Evolutionary conservation across 2,113 vertebrate genomes (phyloP), one percentile per base, ranked within the genome.

Genomic region (Tinamus guttatus): DNA sequence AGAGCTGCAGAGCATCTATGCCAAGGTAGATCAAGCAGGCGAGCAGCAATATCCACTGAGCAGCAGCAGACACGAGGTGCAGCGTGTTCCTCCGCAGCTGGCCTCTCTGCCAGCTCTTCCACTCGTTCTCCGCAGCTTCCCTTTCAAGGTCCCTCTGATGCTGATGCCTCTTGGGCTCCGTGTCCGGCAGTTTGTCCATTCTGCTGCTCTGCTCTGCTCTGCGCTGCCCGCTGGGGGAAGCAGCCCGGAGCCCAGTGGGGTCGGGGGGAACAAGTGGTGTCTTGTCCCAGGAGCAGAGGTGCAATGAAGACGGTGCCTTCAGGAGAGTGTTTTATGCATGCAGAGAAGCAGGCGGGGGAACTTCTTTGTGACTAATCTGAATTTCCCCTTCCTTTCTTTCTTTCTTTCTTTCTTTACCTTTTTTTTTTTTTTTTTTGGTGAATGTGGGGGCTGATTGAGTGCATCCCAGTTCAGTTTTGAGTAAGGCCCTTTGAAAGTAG

Each of bases 311-410:
- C 74, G 69, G 81, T 91, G 93, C 81, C 96, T 97, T 93, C 67
- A 95, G 92, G 56, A 81, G 89, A 94, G 82, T 81, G 90, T 80
- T 98, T 98, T 98, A 98, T 95, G 96, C 75, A 52, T 90, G 85
- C 91, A 59, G 59, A 97, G 95, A 74, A 75, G 87, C 98, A 98
- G 98, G 98, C 97, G 97, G 98, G 98, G 98, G 95, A 98, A 98
- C 97, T 98, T 98, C 97, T 98, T 97, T 97, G 98, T 98, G 98
- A 98, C 98, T 98, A 98, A 98, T 98, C 95, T 98, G 93, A 98
- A 98, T 98, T 98, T 98, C 97, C 97, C 97, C 97, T 98, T 98
- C 97, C 96, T 96, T 98, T 4, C 95, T 95, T 97, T 79, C 41
- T 85, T 82, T 93, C 32, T 82, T 85, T 73, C 7, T 41, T 80